Conservation (phyloP, 2,113 vertebrate genomes). For the Ammodramus savannarum region DNA sequence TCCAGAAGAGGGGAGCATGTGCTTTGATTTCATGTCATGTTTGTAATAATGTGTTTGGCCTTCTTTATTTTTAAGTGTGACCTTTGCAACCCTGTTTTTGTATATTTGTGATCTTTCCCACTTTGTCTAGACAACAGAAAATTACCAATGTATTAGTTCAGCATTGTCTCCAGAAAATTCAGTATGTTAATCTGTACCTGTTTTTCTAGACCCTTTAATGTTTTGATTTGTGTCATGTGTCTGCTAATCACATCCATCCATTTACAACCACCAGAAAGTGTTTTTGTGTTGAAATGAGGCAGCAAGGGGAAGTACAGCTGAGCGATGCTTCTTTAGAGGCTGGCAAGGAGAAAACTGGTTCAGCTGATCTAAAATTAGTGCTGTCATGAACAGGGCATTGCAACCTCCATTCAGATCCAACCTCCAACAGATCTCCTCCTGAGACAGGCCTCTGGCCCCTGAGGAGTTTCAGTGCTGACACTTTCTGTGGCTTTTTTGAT, state of each 20-base stretch:
- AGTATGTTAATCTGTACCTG: neutral
- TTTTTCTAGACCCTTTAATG: neutral
- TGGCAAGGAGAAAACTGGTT: neutral
- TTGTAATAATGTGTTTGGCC: neutral
- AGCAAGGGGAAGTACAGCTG: neutral
- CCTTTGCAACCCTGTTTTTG: neutral
- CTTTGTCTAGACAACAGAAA: neutral
- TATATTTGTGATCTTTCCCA: neutral
- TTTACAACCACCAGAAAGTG: neutral
- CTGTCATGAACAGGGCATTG: neutral
- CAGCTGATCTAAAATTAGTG: neutral
- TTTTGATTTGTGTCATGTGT: neutral
- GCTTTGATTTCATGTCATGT: neutral
- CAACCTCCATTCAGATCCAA: neutral
- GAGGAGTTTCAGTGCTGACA: neutral
- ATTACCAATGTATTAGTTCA: neutral
- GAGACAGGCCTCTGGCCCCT: neutral
- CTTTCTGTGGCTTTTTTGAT: neutral
- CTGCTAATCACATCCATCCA: neutral
- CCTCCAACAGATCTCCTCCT: neutral
- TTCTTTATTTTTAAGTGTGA: neutral
- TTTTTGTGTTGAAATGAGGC: neutral
- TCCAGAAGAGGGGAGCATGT: neutral
- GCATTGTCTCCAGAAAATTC: neutral
- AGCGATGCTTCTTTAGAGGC: fast-evolving